Conservation (phyloP, 2,113 vertebrate genomes). For the Leucosticte australis region DNA sequence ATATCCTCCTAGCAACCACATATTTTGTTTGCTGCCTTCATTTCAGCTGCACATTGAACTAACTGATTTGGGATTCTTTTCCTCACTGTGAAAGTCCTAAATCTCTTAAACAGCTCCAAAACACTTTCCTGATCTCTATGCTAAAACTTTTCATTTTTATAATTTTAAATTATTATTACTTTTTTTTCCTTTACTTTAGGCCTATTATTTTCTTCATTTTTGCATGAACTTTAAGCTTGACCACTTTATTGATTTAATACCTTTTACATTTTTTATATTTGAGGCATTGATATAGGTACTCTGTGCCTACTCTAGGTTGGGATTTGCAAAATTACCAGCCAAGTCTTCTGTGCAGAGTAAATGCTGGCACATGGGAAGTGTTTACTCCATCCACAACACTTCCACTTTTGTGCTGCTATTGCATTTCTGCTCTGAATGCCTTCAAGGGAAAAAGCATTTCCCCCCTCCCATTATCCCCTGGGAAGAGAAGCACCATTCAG, state of each 20-base stretch:
- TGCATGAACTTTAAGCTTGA: neutral
- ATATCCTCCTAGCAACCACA: slow-evolving; percentile 41
- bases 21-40: neutral
- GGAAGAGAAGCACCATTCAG: neutral
- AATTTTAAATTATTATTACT: neutral
- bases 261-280: neutral
- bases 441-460: neutral
- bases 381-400: neutral
- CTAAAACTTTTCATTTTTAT: neutral
- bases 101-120: slow-evolving; percentile 41
- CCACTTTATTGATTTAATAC: neutral
- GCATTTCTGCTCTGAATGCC: slow-evolving; percentile 6
- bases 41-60: slow-evolving; percentile 16
- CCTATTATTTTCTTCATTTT: neutral
- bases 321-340: neutral
- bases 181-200: neutral
- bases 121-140: neutral
- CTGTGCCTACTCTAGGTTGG: neutral
- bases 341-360: neutral
- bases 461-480: neutral
- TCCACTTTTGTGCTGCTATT: neutral
- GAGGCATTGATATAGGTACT: neutral
- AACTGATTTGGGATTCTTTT: slow-evolving; percentile 18
- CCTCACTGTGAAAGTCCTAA: neutral
- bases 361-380: neutral